Evolutionary conservation across 2,888 invertebrate species (phyloP).

Genomic region (Hirtodrosophila trivittata): DNA sequence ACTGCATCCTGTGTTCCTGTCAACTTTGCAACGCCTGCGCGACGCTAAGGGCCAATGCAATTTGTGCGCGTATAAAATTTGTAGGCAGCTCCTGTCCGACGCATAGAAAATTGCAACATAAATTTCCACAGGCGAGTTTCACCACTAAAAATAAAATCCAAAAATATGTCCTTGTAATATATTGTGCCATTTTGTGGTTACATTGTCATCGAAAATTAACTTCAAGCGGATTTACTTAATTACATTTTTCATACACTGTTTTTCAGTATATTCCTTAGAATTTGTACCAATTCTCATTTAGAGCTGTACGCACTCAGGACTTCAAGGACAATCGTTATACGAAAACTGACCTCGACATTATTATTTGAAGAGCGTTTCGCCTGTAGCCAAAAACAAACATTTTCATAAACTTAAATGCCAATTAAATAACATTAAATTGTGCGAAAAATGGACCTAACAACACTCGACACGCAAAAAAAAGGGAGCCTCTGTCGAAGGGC

Average conservation of each 20-base stretch:
- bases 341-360: conserved; percentile 50
- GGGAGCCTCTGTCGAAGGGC: conserved; percentile 56
- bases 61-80: conserved; percentile 54
- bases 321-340: no score
- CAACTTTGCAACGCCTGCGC: conserved; percentile 56
- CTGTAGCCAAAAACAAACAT: conserved; percentile 51
- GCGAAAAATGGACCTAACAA: conserved; percentile 63
- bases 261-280: neutral
- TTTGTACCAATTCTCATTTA: no score
- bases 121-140: conserved; percentile 34
- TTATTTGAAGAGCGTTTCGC: conserved; percentile 16
- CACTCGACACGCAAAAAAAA: conserved; percentile 21
- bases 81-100: conserved; percentile 42
- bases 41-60: conserved; percentile 64
- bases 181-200: conserved; percentile 57
- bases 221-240: conserved; percentile 54
- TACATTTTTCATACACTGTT: no score
- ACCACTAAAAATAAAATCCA: conserved; percentile 25
- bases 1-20: conserved; percentile 40
- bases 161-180: conserved; percentile 31
- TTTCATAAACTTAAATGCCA: conserved; percentile 75
- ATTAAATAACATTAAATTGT: conserved; percentile 80
- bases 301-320: no score
- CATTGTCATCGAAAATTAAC: conserved; percentile 69
- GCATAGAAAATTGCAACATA: conserved; percentile 73